phyloP scores from a whole-genome alignment of 37 sponge, comb jelly and placozoan species.

The Beroe ovata region DNA sequence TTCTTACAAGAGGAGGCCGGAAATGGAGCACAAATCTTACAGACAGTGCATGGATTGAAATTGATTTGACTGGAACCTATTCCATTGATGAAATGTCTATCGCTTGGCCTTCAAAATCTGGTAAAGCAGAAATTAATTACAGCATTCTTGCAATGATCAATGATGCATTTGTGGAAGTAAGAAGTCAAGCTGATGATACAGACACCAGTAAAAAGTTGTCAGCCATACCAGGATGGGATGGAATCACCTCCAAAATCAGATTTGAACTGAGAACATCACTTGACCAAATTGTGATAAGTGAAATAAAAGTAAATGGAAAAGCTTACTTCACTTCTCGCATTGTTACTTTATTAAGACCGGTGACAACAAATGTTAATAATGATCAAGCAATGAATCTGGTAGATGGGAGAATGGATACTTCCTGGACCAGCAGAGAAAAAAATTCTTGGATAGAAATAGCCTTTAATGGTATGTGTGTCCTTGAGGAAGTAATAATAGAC shows the following conservation, averaged over 20 bases:
- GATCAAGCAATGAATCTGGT: background rate
- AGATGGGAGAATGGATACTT: background rate
- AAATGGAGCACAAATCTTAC: background rate
- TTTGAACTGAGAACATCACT: background rate
- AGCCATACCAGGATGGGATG: conserved; percentile 2
- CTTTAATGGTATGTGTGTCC: conserved; percentile 8
- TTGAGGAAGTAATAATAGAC: background rate
- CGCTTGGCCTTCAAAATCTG: background rate
- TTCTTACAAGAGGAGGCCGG: background rate
- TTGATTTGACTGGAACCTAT: background rate
- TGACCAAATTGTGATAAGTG: too few relatives aligned
- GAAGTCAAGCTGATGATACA: background rate
- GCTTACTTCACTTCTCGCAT: background rate
- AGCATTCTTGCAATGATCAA: background rate
- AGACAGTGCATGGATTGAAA: conserved; percentile 13
- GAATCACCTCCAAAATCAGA: background rate
- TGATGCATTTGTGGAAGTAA: background rate
- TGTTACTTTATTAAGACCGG: background rate
- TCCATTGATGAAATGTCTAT: background rate
- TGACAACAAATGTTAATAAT: background rate
- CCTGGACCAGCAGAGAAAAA: background rate
- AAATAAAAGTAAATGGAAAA: background rate
- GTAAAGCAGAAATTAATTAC: background rate
- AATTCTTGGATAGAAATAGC: background rate
- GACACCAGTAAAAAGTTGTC: background rate